Conservation (phyloP, 2,113 vertebrate species). For the Datnioides undecimradiatus region DNA sequence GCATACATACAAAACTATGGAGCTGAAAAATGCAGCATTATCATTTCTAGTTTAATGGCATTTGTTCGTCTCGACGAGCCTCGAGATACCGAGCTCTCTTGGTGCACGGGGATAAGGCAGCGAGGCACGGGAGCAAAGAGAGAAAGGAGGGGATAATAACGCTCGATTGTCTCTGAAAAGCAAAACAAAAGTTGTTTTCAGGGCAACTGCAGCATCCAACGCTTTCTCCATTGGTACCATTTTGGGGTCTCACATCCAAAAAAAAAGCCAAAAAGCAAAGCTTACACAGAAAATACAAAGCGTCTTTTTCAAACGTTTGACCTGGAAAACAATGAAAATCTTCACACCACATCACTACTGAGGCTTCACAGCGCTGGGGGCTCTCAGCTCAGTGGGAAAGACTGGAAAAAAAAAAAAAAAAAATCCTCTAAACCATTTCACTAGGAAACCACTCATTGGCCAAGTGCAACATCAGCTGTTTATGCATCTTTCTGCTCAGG, state of each 20-base stretch:
- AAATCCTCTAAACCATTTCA: slow-evolving; percentile 28
- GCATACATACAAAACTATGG: slow-evolving; percentile 72
- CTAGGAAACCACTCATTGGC: slow-evolving; percentile 40
- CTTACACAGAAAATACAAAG: slow-evolving; percentile 52
- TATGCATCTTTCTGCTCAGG: slow-evolving; percentile 40
- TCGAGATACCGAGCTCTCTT: slow-evolving; percentile 42
- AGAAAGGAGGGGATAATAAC: slow-evolving; percentile 37
- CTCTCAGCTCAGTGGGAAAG: slow-evolving; percentile 79
- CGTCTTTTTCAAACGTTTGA: slow-evolving; percentile 13
- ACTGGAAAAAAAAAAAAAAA: background rate
- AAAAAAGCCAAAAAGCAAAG: slow-evolving; percentile 54
- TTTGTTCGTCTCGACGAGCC: slow-evolving; percentile 62
- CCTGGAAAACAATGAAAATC: slow-evolving; percentile 29
- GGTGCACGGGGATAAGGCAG: slow-evolving; percentile 76
- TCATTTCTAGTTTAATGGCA: slow-evolving; percentile 75
- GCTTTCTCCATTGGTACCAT: slow-evolving; percentile 75
- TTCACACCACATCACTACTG: slow-evolving; percentile 75
- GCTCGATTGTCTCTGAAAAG: slow-evolving; percentile 59
- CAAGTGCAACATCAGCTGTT: slow-evolving; percentile 65
- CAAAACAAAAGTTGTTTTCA: slow-evolving; percentile 33
- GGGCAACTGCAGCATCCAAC: slow-evolving; percentile 59
- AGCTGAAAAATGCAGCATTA: slow-evolving; percentile 78
- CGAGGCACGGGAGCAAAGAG: slow-evolving; percentile 63
- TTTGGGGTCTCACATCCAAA: slow-evolving; percentile 33
- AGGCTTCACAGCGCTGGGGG: slow-evolving; percentile 43